phyloP scores from a whole-genome alignment of 2,888 invertebrate genomes.

The Aspidapion aeneum region DNA sequence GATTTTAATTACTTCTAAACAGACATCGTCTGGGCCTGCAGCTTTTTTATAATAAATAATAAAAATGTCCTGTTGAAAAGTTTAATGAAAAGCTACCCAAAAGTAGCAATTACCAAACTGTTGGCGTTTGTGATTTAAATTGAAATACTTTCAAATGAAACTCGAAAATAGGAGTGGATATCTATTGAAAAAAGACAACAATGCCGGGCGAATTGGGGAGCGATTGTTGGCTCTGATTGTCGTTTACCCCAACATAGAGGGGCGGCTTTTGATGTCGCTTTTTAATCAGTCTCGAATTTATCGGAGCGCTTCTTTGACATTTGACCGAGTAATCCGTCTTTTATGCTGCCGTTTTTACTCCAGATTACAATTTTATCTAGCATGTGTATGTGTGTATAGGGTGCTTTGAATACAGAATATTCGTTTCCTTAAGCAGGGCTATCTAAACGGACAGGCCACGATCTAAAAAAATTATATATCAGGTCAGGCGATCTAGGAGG shows the following conservation, averaged over 20 bases:
- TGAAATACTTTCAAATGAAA: slow-evolving; percentile 2
- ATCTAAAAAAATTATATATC: too few relatives aligned
- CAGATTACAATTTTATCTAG: slow-evolving; percentile 35
- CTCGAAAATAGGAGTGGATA: slow-evolving; percentile 33
- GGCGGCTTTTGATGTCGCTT: slow-evolving; percentile 48
- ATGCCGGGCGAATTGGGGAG: slow-evolving; percentile 47
- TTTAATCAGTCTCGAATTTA: slow-evolving; percentile 48
- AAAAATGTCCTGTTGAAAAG: background rate
- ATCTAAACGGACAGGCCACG: too few relatives aligned
- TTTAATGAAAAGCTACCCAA: background rate
- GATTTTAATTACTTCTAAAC: too few relatives aligned
- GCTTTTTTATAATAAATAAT: too few relatives aligned
- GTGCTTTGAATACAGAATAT: too few relatives aligned
- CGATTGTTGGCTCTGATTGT: slow-evolving; percentile 49
- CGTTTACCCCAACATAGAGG: slow-evolving; percentile 44
- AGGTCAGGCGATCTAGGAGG: too few relatives aligned
- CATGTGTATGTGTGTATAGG: slow-evolving; percentile 10
- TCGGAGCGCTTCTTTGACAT: slow-evolving; percentile 48
- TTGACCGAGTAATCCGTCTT: slow-evolving; percentile 50
- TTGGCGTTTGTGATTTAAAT: background rate
- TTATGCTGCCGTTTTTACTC: slow-evolving; percentile 37
- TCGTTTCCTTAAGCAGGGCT: too few relatives aligned
- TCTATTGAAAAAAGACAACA: slow-evolving; percentile 50
- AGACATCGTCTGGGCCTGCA: too few relatives aligned
- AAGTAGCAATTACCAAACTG: background rate